Evolutionary conservation across 1,140 invertebrate species (phyloP), one percentile per base, ranked within the genome.

Genomic region (Battus philenor): DNA sequence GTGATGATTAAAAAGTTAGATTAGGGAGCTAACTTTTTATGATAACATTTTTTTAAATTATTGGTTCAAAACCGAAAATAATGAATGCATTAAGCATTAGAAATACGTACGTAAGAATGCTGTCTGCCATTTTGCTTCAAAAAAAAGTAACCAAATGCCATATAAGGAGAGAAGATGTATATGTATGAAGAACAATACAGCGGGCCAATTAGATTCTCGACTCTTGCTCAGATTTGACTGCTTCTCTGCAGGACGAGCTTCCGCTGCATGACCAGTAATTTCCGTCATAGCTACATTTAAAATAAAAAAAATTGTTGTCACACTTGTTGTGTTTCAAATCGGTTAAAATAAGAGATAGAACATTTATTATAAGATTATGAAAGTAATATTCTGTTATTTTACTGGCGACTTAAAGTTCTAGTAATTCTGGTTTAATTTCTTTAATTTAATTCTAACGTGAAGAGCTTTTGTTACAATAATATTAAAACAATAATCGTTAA

Each of bases 161-260:
- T 90, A 91, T 0, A 89, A 9, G 0, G 91, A 91, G 0, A 91
- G 82, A 1, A 90, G 76, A 52, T 93, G 90, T 3, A 93, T 64
- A 52, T 93, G 90, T 24, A 92, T 89, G 54, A 90, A 91, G 68
- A 90, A 90, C 0, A 93, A 70, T 0, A 93, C 90, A 1, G 85
- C 73, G 0, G 87, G 86, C 92, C 92, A 93, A 51, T 88, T 82
- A 0, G 91, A 81, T 50, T 91, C 90, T 1, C 68, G 52, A n/a
- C 36, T 50, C 32, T 56, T 71, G 38, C 70, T 75, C 18, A 76
- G 44, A 34, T 54, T 50, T 2, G 44, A 11, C 17, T 45, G 30
- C 4, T 50, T 31, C 9, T 11, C 26, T 5, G 8, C 49, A 33
- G 2, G 6, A 5, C 11, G 11, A 2, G 13, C 12, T 1, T 29